Evolutionary conservation across 2,113 vertebrate species (phyloP).

Genomic region (Dasyurus viverrinus): DNA sequence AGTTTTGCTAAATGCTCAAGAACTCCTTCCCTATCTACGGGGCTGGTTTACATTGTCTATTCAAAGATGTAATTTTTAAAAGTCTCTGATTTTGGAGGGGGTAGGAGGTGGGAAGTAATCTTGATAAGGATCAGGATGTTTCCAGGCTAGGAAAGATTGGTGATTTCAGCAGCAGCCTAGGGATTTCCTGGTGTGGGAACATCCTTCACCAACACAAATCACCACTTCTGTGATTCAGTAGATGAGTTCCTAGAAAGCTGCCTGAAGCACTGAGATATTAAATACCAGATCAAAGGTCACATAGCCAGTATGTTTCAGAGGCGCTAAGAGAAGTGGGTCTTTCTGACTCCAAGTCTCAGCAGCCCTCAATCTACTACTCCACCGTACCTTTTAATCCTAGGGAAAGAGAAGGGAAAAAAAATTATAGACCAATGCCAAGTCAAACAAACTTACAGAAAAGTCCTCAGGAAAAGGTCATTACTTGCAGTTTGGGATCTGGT

Average conservation of each 20-base stretch:
- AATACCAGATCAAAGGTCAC: background rate
- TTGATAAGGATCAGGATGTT: background rate
- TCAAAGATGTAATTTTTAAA: conserved; percentile 1
- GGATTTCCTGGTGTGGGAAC: background rate
- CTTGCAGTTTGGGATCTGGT: background rate
- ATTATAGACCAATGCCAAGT: conserved; percentile 35
- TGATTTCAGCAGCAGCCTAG: background rate
- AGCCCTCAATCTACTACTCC: background rate
- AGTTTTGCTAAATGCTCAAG: background rate
- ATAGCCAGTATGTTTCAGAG: background rate
- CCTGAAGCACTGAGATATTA: background rate
- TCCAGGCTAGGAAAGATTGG: background rate
- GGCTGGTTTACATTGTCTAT: background rate
- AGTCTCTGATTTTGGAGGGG: background rate
- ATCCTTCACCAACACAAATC: background rate
- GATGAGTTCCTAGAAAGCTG: background rate
- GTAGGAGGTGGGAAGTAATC: background rate
- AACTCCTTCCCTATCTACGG: background rate
- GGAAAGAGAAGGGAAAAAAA: background rate
- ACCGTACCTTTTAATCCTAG: background rate
- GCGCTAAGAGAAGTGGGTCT: background rate
- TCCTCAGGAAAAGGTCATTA: conserved; percentile 17
- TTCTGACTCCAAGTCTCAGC: background rate
- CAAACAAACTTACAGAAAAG: conserved; percentile 37
- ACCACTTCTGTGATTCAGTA: background rate